Percentiles rank a stretch among this genome's conserved stretches.
Evolutionary conservation across 2,797 vertebrate genomes (phyloP).

Genomic region (Clarias fuscus): DNA sequence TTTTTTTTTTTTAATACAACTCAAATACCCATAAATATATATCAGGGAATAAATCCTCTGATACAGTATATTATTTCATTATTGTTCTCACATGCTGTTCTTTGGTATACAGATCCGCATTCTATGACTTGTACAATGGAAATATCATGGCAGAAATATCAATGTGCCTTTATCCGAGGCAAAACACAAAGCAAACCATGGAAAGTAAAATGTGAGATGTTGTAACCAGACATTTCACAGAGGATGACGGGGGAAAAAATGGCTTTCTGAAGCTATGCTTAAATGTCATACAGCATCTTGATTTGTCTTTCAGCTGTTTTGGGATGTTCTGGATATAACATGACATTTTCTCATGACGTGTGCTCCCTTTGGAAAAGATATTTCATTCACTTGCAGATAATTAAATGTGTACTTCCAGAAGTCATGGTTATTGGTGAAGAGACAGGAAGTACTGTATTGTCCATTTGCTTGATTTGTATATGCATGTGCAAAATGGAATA

Average conservation of each 20-base stretch:
- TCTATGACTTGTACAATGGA: not conserved
- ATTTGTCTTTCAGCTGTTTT: not conserved
- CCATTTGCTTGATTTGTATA: not conserved
- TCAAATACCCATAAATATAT: not conserved
- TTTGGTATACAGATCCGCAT: not conserved
- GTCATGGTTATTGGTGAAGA: conserved; percentile 35
- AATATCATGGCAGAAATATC: not conserved
- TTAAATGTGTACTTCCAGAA: conserved; percentile 27
- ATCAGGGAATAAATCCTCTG: not conserved
- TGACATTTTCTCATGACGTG: not conserved
- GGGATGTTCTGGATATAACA: not conserved
- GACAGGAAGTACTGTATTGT: not conserved
- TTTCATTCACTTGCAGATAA: conserved; percentile 1
- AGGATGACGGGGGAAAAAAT: not conserved
- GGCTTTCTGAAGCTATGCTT: not conserved
- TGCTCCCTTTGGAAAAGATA: not conserved
- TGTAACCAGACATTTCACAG: not conserved
- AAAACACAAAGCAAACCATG: not conserved
- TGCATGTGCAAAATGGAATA: not conserved
- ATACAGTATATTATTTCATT: not conserved
- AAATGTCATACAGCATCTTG: not conserved
- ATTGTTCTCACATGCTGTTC: not conserved
- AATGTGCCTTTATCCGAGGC: not conserved
- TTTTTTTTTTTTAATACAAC: not conserved
- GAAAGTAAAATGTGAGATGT: not conserved